Evolutionary conservation across 2,888 invertebrate genomes (phyloP), one percentile per base, ranked within the genome.

Genomic region (Thysanoteuthis rhombus): DNA sequence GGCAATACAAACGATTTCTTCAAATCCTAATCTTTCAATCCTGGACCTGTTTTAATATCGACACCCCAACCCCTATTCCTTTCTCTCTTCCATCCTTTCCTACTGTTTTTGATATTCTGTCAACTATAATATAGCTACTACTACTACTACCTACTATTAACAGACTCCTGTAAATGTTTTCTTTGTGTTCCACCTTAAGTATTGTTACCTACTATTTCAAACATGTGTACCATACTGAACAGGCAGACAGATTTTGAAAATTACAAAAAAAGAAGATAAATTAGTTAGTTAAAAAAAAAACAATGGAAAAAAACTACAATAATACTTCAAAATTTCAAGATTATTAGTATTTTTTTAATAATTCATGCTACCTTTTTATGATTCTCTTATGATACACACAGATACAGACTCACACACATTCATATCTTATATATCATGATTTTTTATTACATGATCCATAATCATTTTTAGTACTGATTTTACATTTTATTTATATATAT

Each of bases 1-100:
- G 90, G 90, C 90, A 90, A 90, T 90, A 90, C 90, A 39, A 32
- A 90, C 90, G 39, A 25, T 90, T 90, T 90, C 90, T 90, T 90
- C 90, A 40, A 90, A 25, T 90, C 90, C 90, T 22, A 90, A 25
- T 25, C n/a, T 90, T 90, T 90, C 5, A 75, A 32, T n/a, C 75
- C 75, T 32, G 75, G 75, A 75, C 75, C 75, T n/a, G 8, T 75
- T 75, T n/a, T 32, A 75, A 75, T 75, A 75, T 75, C 32, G 32
- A n/a, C 75, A n/a, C n/a, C n/a, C 32, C 32, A 32, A 32, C 8
- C 75, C 25, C 10, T 75, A 8, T n/a, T 75, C n/a, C n/a, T 32
- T 10, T 75, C 75, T 90, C 39, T 40, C 39, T 90, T 8, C 90
- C 22, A 25, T 38, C 39, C 38, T 39, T 90, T 40, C 90, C 39